phyloP scores from a whole-genome alignment of 2,888 invertebrate species.

The Phoronis australis region DNA sequence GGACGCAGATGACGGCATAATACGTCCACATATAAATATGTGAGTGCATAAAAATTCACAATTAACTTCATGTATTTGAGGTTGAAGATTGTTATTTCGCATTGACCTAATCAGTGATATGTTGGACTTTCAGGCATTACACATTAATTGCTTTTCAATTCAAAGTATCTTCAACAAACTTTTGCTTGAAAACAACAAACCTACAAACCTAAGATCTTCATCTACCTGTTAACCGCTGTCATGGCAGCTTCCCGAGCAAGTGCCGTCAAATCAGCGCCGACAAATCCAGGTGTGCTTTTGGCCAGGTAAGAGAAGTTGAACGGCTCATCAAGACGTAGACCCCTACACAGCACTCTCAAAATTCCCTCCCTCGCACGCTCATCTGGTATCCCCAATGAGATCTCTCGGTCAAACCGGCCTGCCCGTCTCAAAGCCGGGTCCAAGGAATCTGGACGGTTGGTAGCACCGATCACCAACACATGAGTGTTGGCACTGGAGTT shows the following conservation, averaged over 20 bases:
- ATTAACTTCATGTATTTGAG: no score
- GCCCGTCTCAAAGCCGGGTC: conserved; percentile 88
- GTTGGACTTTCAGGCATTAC: no score
- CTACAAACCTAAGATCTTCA: not conserved
- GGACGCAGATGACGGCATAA: no score
- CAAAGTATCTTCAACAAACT: no score
- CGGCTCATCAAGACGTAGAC: conserved; percentile 65
- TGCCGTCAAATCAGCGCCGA: conserved; percentile 87
- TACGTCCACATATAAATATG: no score
- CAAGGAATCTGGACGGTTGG: conserved; percentile 84
- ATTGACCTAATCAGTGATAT: no score
- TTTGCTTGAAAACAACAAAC: no score
- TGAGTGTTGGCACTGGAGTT: conserved; percentile 25
- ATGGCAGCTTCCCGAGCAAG: conserved; percentile 83
- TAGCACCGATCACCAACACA: conserved; percentile 87
- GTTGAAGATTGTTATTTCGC: no score
- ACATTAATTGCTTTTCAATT: no score
- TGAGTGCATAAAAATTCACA: no score
- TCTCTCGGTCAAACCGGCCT: conserved; percentile 90
- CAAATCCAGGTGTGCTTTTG: conserved; percentile 87
- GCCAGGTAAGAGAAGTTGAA: conserved; percentile 72
- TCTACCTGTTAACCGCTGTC: conserved; percentile 70
- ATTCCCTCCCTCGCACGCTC: conserved; percentile 76
- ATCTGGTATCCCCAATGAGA: conserved; percentile 88
- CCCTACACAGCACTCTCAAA: conserved; percentile 66